Conservation (phyloP, 1,140 invertebrate genomes). For the Lithobius niger region DNA sequence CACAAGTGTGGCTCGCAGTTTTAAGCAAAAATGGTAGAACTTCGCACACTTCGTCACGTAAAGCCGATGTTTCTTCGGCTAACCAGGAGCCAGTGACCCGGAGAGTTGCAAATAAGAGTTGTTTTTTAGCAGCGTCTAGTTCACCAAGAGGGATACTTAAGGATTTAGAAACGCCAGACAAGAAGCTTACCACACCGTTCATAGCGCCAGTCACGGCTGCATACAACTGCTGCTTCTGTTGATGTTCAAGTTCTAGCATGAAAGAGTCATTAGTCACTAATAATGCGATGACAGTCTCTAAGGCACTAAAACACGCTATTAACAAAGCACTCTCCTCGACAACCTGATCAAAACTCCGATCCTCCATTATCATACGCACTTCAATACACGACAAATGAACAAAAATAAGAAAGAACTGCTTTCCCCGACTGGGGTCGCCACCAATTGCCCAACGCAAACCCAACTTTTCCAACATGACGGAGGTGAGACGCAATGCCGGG, state of each 20-base stretch:
- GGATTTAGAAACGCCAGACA: slow-evolving; percentile 29
- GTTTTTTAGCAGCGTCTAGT: slow-evolving; percentile 33
- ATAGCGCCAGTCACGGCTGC: slow-evolving; percentile 81
- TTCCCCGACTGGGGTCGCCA: slow-evolving; percentile 37
- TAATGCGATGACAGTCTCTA: slow-evolving; percentile 65
- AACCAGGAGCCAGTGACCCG: slow-evolving; percentile 73
- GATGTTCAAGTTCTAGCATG: slow-evolving; percentile 56
- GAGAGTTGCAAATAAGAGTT: slow-evolving; percentile 67
- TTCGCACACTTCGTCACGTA: slow-evolving; percentile 64
- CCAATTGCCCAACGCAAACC: slow-evolving; percentile 37
- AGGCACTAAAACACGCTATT: slow-evolving; percentile 63
- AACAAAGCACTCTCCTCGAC: slow-evolving; percentile 49
- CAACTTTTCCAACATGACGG: slow-evolving; percentile 61
- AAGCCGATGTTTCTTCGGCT: slow-evolving; percentile 78
- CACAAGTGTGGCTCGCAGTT: slow-evolving; percentile 19
- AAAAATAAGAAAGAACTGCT: slow-evolving; percentile 66
- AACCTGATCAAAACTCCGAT: slow-evolving; percentile 58
- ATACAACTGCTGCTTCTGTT: slow-evolving; percentile 77
- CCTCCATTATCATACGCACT: slow-evolving; percentile 80
- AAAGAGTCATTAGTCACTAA: slow-evolving; percentile 59
- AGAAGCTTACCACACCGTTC: slow-evolving; percentile 57
- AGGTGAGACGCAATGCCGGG: slow-evolving; percentile 66
- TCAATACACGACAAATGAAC: slow-evolving; percentile 80
- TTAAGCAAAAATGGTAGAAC: slow-evolving; percentile 31
- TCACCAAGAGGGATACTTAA: background rate